Base-by-base conservation (phyloP, 1,140 invertebrate species). In the Dendroctonus ponderosae region DNA sequence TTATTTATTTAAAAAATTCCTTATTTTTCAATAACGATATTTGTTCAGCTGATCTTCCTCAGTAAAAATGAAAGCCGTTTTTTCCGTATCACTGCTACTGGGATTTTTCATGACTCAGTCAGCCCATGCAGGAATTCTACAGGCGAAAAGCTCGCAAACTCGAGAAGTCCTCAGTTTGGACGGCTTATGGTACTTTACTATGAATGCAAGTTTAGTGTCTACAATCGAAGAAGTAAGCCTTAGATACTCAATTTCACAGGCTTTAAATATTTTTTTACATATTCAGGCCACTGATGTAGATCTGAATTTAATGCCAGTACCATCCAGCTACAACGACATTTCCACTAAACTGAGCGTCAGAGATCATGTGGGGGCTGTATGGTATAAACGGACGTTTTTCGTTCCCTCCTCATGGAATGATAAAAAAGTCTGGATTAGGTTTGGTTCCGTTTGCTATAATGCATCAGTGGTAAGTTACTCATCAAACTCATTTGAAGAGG, bases 321-420 rank as follows among this genome's bases (percentile, higher is more conserved):
- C 97, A 0, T 88, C 93, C 0, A 97, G 94, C 72, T 99, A 93
- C 81, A 99, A 99, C 79, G 97, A 99, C 75, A 86, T 99, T 11
- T 94, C 93, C 0, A 87, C 91, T 65, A 89, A 95, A 26, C 82
- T 80, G 12, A 78, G 81, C 2, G 75, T 98, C 5, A 80, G 94
- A 37, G 94, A 98, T 79, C 94, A 97, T 80, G 86, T 97, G 9
- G 97, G 97, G 0, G 87, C 94, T 74, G 96, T 91, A 37, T 96
- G 93, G 93, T 96, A 96, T 75, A 88, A 94, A 71, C 84, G 87
- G 43, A 83, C 80, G 2, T 95, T 96, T 78, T 91, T 86, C 77
- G 85, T 91, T 14, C 90, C 93, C 0, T 72, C 79, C 5, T 84
- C 85, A 38, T 96, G 93, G 93, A 71, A 71, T 6, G 67, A 70